Conservation (phyloP, 2,888 invertebrate species). For the Dexiosoma caninum region DNA sequence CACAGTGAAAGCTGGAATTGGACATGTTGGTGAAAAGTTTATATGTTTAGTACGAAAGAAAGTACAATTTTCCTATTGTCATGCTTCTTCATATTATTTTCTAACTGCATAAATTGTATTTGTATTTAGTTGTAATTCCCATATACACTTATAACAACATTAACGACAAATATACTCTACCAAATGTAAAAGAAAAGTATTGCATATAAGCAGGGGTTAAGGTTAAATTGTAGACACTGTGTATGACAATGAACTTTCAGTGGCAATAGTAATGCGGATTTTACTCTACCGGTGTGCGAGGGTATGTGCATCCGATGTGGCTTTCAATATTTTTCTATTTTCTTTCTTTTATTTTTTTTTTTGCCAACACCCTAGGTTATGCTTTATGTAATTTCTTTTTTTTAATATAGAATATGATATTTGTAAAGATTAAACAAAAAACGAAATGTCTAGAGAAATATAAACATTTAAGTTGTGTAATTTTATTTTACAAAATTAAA, state of each 20-base stretch:
- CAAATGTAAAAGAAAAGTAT: background rate
- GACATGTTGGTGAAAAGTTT: too few species aligned
- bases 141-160: constrained; percentile 3
- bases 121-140: constrained; percentile 31
- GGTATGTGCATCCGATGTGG: background rate
- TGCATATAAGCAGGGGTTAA: constrained; percentile 51
- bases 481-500: constrained; percentile 21
- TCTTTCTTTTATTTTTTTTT: background rate
- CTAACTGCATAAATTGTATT: constrained; percentile 37
- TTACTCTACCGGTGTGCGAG: background rate
- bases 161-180: constrained; percentile 10
- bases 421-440: constrained; percentile 17
- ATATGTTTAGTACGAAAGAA: background rate
- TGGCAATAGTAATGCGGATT: too few species aligned
- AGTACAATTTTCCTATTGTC: background rate
- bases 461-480: constrained; percentile 10
- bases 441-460: background rate
- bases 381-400: constrained; percentile 6
- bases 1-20: too few species aligned
- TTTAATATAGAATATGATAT: constrained; percentile 26
- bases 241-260: constrained; percentile 58
- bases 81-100: background rate
- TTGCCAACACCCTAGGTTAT: constrained; percentile 38
- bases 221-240: constrained; percentile 43
- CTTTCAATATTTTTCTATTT: background rate